A percentile compares a stretch with the other conserved stretches of the same genome.
These are phyloP conservation scores for Campaea margaritaria DNA, from an alignment of 2,888 invertebrate genomes.

Conservation along the genomic window DNA sequence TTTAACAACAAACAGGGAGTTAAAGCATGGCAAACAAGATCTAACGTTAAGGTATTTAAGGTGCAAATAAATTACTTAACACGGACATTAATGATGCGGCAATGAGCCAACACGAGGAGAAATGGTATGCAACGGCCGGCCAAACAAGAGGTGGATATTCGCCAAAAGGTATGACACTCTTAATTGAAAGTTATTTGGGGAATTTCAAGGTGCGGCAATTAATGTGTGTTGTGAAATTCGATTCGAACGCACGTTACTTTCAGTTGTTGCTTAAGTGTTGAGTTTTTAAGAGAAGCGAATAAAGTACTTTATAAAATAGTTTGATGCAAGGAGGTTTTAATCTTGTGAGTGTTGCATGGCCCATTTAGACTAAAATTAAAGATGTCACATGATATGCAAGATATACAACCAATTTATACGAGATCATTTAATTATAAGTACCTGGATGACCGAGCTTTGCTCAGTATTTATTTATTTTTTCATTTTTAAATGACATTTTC, in stretches of 20 bases:
- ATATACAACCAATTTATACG: too few relatives aligned
- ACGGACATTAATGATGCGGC: slow-evolving; percentile 41
- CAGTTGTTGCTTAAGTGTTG: neutral
- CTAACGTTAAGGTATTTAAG: neutral
- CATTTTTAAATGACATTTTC: too few relatives aligned
- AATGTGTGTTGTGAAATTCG: slow-evolving; percentile 16
- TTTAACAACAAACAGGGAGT: neutral
- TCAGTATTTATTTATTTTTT: too few relatives aligned
- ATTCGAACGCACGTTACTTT: slow-evolving; percentile 11
- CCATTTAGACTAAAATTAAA: too few relatives aligned
- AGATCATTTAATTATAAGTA: too few relatives aligned
- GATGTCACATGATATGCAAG: too few relatives aligned
- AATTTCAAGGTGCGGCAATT: slow-evolving; percentile 25
- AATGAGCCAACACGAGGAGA: slow-evolving; percentile 40
- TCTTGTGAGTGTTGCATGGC: too few relatives aligned
- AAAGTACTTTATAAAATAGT: too few relatives aligned
- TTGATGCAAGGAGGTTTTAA: too few relatives aligned
- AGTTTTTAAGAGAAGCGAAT: too few relatives aligned
- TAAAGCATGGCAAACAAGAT: neutral
- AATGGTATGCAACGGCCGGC: slow-evolving; percentile 42
- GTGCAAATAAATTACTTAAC: slow-evolving; percentile 41
- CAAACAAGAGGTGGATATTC: slow-evolving; percentile 21
- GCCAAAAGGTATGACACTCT: slow-evolving; percentile 40
- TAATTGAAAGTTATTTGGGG: slow-evolving; percentile 39
- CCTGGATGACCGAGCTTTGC: too few relatives aligned